These are phyloP conservation scores for Ancistrus triradiatus DNA, from an alignment of 2,113 vertebrate species.

Conservation along the genomic window DNA sequence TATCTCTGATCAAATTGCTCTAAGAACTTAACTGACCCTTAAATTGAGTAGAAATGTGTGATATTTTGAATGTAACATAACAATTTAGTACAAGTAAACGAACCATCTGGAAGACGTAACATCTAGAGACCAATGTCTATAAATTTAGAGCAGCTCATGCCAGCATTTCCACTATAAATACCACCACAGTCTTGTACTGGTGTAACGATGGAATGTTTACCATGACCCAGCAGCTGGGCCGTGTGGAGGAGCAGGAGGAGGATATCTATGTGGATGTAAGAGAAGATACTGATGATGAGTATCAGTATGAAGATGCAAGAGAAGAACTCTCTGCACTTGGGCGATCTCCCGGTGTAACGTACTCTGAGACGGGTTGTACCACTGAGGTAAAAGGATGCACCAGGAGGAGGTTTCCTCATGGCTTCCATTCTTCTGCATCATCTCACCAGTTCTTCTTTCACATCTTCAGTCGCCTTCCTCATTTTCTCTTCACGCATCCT, in stretches of 20 bases:
- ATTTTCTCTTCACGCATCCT: not conserved
- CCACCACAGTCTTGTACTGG: not conserved
- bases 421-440: not conserved
- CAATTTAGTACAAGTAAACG: too few relatives aligned
- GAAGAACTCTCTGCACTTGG: slow-evolving; percentile 24
- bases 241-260: slow-evolving; percentile 13
- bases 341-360: not conserved
- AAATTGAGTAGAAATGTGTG: too few relatives aligned
- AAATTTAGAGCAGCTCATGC: not conserved
- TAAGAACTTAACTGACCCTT: too few relatives aligned
- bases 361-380: slow-evolving; percentile 3
- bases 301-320: slow-evolving; percentile 8
- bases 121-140: too few relatives aligned
- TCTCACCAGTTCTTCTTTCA: not conserved
- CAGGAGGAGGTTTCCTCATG: not conserved
- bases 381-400: slow-evolving; percentile 4
- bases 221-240: slow-evolving; percentile 3
- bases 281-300: not conserved
- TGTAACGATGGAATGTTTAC: slow-evolving; percentile 16
- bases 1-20: too few relatives aligned
- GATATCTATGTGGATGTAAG: slow-evolving; percentile 11
- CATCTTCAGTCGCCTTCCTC: not conserved
- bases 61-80: too few relatives aligned
- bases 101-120: too few relatives aligned
- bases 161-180: not conserved